Percentiles rank a stretch among this genome's conserved stretches.
phyloP scores from a whole-genome alignment of 1,140 invertebrate species.

The Heliothis virescens region DNA sequence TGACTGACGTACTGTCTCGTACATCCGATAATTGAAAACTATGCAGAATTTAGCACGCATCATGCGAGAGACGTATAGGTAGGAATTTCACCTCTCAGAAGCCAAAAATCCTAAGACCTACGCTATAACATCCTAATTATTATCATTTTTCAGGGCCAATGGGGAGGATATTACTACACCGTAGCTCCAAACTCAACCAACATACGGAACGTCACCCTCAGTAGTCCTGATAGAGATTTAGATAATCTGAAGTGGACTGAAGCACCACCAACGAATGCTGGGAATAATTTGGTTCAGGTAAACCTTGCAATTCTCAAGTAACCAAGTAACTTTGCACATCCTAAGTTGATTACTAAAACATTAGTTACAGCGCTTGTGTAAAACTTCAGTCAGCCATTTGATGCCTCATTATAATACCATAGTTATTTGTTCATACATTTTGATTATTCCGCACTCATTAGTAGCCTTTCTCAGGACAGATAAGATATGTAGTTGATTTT shows the following conservation, averaged over 20 bases:
- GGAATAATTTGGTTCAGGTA: constrained; percentile 57
- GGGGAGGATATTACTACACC: constrained; percentile 58
- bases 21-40: too few relatives aligned
- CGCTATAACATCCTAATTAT: not conserved
- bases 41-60: too few relatives aligned
- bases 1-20: too few relatives aligned
- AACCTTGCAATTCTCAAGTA: not conserved
- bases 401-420: not conserved
- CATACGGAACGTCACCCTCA: constrained; percentile 44
- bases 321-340: too few relatives aligned
- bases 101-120: too few relatives aligned
- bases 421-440: not conserved
- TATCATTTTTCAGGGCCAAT: constrained; percentile 53
- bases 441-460: too few relatives aligned
- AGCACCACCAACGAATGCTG: not conserved
- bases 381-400: not conserved
- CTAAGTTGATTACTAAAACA: too few relatives aligned
- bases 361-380: too few relatives aligned
- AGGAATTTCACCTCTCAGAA: too few relatives aligned
- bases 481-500: too few relatives aligned
- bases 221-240: constrained; percentile 46
- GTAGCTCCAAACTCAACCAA: constrained; percentile 34
- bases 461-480: too few relatives aligned
- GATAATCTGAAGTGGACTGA: constrained; percentile 55
- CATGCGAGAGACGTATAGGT: too few relatives aligned